Percentiles rank a stretch among this genome's conserved stretches.
phyloP scores from a whole-genome alignment of 2,113 vertebrate genomes.

The Pterocles burchelli region DNA sequence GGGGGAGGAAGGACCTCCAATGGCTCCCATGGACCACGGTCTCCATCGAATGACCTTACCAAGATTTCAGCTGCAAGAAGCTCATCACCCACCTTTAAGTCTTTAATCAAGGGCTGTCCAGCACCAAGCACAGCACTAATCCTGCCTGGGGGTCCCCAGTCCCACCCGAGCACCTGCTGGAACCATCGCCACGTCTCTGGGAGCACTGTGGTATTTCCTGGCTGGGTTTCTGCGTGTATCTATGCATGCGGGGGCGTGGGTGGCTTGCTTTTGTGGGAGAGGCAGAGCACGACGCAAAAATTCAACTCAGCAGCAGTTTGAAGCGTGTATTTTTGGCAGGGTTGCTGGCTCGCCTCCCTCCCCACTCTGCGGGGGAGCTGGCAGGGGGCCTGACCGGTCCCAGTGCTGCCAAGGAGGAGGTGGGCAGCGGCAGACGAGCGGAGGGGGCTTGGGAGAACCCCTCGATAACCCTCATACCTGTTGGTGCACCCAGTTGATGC shows the following conservation, averaged over 20 bases:
- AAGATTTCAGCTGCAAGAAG: not conserved
- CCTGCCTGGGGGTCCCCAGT: not conserved
- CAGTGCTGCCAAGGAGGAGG: not conserved
- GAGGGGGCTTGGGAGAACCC: not conserved
- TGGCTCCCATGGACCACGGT: rapidly evolving
- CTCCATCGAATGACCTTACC: not conserved
- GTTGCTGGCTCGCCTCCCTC: not conserved
- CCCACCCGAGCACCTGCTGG: not conserved
- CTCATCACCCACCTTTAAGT: not conserved
- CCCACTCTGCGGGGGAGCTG: not conserved
- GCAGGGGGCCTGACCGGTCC: not conserved
- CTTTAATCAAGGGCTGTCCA: not conserved
- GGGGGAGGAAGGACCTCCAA: not conserved
- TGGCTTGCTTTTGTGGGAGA: not conserved
- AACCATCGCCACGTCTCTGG: rapidly evolving
- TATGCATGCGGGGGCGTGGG: rapidly evolving
- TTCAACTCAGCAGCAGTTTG: not conserved
- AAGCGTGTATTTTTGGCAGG: not conserved
- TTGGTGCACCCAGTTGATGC: not conserved
- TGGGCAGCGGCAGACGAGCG: not conserved
- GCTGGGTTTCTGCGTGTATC: not conserved
- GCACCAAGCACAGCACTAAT: not conserved
- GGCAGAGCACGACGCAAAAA: not conserved
- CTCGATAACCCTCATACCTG: rapidly evolving
- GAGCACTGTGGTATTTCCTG: not conserved